Percentiles rank a stretch among this genome's conserved stretches.
Evolutionary conservation across 2,888 invertebrate genomes (phyloP).

Genomic region (Lasius fuliginosus): DNA sequence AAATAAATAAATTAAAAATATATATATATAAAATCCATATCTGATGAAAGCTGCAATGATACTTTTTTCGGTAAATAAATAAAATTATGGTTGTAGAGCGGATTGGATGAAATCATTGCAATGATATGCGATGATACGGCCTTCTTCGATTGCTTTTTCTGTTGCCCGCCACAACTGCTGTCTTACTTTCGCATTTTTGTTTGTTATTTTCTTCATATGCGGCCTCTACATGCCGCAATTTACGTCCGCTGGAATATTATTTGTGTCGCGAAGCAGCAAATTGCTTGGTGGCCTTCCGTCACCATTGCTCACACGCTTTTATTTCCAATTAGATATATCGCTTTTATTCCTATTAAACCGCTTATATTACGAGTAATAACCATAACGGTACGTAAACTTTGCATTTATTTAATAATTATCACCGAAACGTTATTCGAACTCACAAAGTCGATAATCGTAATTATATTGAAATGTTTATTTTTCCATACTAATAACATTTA

Average conservation of each 20-base stretch:
- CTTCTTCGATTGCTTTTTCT: constrained; percentile 61
- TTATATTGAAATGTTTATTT: neutral
- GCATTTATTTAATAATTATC: neutral
- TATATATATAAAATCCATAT: neutral
- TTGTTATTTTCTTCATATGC: neutral
- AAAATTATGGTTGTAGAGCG: neutral
- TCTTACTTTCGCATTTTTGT: constrained; percentile 37
- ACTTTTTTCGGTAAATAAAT: constrained; percentile 41
- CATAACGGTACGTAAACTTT: constrained; percentile 10
- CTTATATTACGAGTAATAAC: neutral
- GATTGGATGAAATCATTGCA: constrained; percentile 63
- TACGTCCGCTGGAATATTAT: constrained; percentile 38
- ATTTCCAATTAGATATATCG: constrained; percentile 27
- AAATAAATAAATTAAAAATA: neutral
- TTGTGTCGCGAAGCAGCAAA: constrained; percentile 35
- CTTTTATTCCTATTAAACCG: constrained; percentile 29
- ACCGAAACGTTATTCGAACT: neutral
- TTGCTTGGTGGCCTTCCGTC: constrained; percentile 46
- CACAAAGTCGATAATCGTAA: neutral
- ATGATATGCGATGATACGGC: constrained; percentile 63
- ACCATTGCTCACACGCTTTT: constrained; percentile 30
- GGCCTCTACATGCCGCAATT: constrained; percentile 11
- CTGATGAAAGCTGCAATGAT: neutral
- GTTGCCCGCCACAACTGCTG: neutral
- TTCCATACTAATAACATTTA: neutral